Evolutionary conservation across 1,140 invertebrate species (phyloP), one percentile per base, ranked within the genome.

Genomic region (Listronotus bonariensis): DNA sequence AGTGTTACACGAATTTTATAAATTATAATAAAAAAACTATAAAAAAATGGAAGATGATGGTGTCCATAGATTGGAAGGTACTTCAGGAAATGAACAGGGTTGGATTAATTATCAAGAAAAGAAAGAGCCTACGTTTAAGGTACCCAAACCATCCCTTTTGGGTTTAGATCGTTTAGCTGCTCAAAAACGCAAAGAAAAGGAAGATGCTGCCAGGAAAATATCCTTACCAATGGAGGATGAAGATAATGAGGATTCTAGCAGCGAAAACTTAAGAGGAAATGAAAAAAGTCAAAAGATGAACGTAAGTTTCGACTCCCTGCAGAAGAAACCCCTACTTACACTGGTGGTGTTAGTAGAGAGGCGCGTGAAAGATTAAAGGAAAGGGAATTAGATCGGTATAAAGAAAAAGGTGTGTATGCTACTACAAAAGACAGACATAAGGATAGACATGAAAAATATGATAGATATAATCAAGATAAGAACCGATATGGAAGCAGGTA

Each of bases 281-380:
- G 72, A 80, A 26, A 68, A 67, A 40, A 52, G 68, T 43, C 31
- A 78, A 83, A 79, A 49, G 78, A 82, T 18, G 83, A 78, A 53
- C 78, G 92, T 68, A 87, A 91, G 77, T 94, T 95, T 74, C 82
- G 95, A 56, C 80, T 85, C 59, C 81, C 88, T 8, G 84, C 88
- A 71, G 88, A 91, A 72, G 96, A 98, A 81, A 97, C 95, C 7
- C 96, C 96, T 0, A 92, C 95, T 0, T 87, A 97, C 74, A 96
- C 95, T 5, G 95, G 94, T 38, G 95, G 95, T 20, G 89, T 97
- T 3, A 92, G 89, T 40, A 85, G 86, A 55, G 88, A 91, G 77
- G 93, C 92, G 0, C 82, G 86, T 66, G 85, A 89, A 71, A 83
- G 89, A 67, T 82, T 92, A 67, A 79, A 90, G 34, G 82, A 90